These are phyloP conservation scores for Octopus bimaculoides DNA, from an alignment of 1,140 invertebrate genomes.

Conservation along the genomic window DNA sequence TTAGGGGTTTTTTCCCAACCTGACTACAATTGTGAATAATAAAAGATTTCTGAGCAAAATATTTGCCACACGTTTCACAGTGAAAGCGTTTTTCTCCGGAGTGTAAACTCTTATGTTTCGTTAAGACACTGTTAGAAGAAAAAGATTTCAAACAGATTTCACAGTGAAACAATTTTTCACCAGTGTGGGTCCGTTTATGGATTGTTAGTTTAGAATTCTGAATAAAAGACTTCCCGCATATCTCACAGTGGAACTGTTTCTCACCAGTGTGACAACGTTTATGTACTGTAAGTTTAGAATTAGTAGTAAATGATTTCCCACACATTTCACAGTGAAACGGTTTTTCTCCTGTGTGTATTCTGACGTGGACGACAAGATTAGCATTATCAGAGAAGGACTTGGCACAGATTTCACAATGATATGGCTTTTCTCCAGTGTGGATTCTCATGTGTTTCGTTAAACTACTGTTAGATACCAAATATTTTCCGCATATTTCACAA, in stretches of 20 bases:
- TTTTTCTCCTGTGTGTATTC: conserved; percentile 72
- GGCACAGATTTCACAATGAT: conserved; percentile 19
- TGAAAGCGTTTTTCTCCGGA: conserved; percentile 87
- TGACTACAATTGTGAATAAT: conserved; percentile 72
- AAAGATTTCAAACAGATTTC: conserved; percentile 11
- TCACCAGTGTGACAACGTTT: conserved; percentile 66
- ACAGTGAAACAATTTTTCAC: neutral
- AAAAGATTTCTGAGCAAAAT: conserved; percentile 91
- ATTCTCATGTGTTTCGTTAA: conserved; percentile 14
- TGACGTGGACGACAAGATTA: conserved; percentile 14
- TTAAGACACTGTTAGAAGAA: conserved; percentile 13
- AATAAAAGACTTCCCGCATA: conserved; percentile 62
- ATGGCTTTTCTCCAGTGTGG: conserved; percentile 15
- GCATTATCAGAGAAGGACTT: conserved; percentile 16
- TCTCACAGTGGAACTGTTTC: conserved; percentile 82
- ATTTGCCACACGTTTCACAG: conserved; percentile 85
- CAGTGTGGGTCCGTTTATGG: neutral
- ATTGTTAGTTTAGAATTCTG: neutral
- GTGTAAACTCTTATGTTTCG: conserved; percentile 35
- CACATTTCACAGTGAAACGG: conserved; percentile 84
- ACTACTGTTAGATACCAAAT: neutral
- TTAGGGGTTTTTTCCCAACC: neutral
- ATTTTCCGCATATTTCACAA: conserved; percentile 22
- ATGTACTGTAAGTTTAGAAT: conserved; percentile 17
- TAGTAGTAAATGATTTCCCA: conserved; percentile 36